Base-by-base conservation (phyloP, 2,113 vertebrate species). In the Saguinus imperator region DNA sequence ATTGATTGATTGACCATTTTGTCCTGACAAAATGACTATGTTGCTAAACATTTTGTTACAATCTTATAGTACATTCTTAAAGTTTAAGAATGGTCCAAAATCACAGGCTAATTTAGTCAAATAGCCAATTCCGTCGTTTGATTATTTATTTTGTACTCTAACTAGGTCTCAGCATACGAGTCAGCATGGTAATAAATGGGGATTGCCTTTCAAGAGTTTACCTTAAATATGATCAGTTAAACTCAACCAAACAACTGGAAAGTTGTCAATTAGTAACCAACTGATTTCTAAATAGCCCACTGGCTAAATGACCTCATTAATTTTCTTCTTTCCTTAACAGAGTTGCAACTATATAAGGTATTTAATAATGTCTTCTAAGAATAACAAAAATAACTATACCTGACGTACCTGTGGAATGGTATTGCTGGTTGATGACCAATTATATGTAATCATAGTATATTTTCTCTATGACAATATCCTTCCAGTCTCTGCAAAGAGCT, bases 21-120 rank as follows among this genome's bases (percentile, higher is more conserved):
- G 52, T n/a, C 18, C 40, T 32, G 13, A 86, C 9, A 91, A 92
- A 94, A 94, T 93, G 50, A 88, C 55, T n/a, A 45, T 82, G 12
- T 23, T 52, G 68, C n/a, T 89, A 79, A 89, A 48, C 7, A 76
- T 58, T 88, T 84, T 93, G n/a, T 83, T 45, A 66, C 0, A 45
- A 32, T 70, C 73, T 68, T 77, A 43, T 80, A 66, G 27, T n/a
- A 16, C 23, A 50, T 93, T 79, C 72, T 95, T 95, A 91, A 96
- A 87, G 37, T 61, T 48, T 48, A 90, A 97, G 87, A 7, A 58
- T 45, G 35, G 32, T 45, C 27, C 55, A 79, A 87, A 93, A 77
- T 94, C 48, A 70, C 12, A 92, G 18, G 37, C 7, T 3, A 48
- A 68, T 83, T 16, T 75, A 79, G 45, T 66, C 20, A 84, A 55